Conservation (phyloP, 2,888 invertebrate species). For the Tetragnatha montana region DNA sequence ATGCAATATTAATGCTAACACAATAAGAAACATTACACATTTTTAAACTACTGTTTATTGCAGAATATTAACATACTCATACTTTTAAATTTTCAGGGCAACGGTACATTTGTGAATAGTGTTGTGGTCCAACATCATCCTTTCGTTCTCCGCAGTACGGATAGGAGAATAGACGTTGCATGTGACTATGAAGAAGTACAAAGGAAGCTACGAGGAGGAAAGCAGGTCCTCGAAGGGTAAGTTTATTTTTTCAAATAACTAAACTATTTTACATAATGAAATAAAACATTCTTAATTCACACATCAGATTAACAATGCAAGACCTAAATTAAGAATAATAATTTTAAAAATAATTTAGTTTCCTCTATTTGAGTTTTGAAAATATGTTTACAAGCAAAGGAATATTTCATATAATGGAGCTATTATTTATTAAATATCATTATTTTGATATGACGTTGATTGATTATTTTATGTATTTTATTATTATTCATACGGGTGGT, state of each 20-base stretch:
- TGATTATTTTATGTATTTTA: too few species aligned
- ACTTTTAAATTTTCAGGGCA: conserved; percentile 68
- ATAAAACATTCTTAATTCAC: too few species aligned
- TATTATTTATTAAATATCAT: too few species aligned
- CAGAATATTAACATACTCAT: background rate
- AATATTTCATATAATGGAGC: too few species aligned
- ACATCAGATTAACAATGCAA: too few species aligned
- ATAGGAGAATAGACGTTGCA: conserved; percentile 72
- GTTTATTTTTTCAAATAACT: conserved; percentile 12
- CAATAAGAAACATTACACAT: background rate
- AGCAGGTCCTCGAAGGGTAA: conserved; percentile 72
- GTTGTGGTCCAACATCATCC: conserved; percentile 73
- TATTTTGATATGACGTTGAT: too few species aligned
- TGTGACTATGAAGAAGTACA: conserved; percentile 73
- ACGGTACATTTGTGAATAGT: conserved; percentile 73
- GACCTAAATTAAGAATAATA: too few species aligned
- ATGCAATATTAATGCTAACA: background rate
- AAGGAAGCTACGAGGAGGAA: conserved; percentile 72
- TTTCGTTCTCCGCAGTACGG: conserved; percentile 71
- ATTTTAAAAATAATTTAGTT: too few species aligned
- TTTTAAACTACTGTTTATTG: background rate
- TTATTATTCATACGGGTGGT: too few species aligned
- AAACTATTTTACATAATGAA: too few species aligned
- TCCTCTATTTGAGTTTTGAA: too few species aligned
- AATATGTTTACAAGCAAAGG: too few species aligned